Evolutionary conservation across 2,888 invertebrate species (phyloP), one percentile per base, ranked within the genome.

Genomic region (Agrotis clavis): DNA sequence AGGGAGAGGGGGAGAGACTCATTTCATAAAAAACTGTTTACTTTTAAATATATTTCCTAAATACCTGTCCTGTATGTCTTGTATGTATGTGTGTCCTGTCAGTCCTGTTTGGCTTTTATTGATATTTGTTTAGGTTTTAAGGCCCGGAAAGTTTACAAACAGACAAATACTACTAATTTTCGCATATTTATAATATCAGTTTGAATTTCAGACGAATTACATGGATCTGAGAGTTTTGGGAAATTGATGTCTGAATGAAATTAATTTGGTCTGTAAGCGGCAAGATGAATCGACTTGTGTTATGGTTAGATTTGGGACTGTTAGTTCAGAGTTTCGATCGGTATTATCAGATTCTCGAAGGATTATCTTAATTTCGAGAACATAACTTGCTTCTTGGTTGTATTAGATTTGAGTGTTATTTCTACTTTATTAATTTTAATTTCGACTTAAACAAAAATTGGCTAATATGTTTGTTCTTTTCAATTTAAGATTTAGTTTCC

Each of bases 281-380:
- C 5, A n/a, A 21, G 35, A 47, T 47, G n/a, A 57, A 57, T 66
- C 4, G 16, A 41, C 19, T 51, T 50, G 30, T 66, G 45, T 65
- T 74, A 14, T 71, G 25, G 18, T 65, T n/a, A 74, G 65, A 57
- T 65, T 72, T 57, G 13, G 6, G 19, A 13, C 11, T 75, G 51
- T 67, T 73, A 18, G 21, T 51, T 75, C 76, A 75, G 67, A 47
- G n/a, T 75, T 72, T 21, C 21, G 30, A 57, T 72, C 45, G 30
- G 75, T 16, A 66, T 66, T 57, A 66, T 30, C 13, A 16, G 66
- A 72, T 72, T 65, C 16, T 9, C 45, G 14, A 9, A 21, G 25
- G 74, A 50, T 74, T 65, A 72, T 75, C 65, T 57, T 6, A n/a
- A 41, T 41, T 25, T 41, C 0, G 1, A 21, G 18, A 14, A 68